Percentiles rank a stretch among this genome's conserved stretches.
These are phyloP conservation scores for Drosophila biarmipes DNA, from an alignment of 1,140 invertebrate genomes.

Conservation along the genomic window DNA sequence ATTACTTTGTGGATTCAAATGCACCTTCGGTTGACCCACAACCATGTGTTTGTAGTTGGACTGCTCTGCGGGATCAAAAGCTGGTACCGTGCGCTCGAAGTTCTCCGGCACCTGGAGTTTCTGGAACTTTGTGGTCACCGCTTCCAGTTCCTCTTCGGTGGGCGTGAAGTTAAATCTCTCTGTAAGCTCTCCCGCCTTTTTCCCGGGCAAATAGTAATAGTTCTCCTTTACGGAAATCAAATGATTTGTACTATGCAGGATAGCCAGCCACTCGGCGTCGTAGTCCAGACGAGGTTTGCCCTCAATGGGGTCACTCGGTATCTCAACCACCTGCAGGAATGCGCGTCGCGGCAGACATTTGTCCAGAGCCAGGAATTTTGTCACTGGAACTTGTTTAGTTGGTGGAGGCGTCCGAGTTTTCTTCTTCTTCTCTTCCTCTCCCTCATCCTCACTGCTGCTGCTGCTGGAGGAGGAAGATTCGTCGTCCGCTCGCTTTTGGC, in stretches of 20 bases:
- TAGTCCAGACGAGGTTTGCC: conserved; percentile 89
- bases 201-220: conserved; percentile 92
- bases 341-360: conserved; percentile 96
- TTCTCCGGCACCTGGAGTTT: conserved; percentile 89
- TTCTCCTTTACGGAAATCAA: conserved; percentile 90
- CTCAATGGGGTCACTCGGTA: conserved; percentile 63
- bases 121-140: conserved; percentile 88
- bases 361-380: conserved; percentile 97
- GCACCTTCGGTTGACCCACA: conserved; percentile 84
- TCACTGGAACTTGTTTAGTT: conserved; percentile 84
- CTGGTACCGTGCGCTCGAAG: conserved; percentile 90
- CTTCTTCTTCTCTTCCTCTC: conserved; percentile 14
- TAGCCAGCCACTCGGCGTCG: conserved; percentile 97
- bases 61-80: conserved; percentile 86
- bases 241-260: conserved; percentile 95
- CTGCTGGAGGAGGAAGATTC: conserved; percentile 26
- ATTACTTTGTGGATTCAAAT: conserved; percentile 93
- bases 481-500: neutral
- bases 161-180: conserved; percentile 91
- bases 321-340: conserved; percentile 92
- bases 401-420: neutral
- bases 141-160: conserved; percentile 89
- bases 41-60: conserved; percentile 64
- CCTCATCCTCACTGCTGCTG: conserved; percentile 54
- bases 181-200: conserved; percentile 86